Base-by-base conservation (phyloP, 1,140 invertebrate species). In the Eueides isabella region DNA sequence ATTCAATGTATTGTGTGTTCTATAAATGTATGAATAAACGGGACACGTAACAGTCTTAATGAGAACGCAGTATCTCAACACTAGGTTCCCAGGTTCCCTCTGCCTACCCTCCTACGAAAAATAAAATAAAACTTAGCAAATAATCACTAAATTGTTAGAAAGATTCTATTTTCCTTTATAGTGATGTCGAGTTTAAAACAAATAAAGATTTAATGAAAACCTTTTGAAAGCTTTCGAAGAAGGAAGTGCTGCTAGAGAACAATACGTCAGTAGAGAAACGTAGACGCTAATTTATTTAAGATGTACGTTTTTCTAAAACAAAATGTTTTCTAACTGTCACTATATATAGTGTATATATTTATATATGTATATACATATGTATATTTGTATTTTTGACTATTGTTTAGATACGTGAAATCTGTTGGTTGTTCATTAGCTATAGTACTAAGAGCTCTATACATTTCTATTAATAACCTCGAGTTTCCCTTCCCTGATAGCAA, bases 161-260 rank as follows among this genome's bases (percentile, higher is more conserved):
- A n/a, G 2, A 55, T 26, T 0, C 9, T 12, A 23, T 55, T 26
- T 23, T 55, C 48, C 19, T 12, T 23, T 11, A 26, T 11, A 55
- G 23, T 55, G 11, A 26, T 55, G 48, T 55, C 4, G 3, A 7
- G 48, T 55, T 55, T 55, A 11, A 55, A 55, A 55, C 48, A 55
- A 55, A 55, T 55, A 55, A 55, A 55, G 48, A 55, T 55, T 26
- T 23, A 55, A 55, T 55, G 48, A 55, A 55, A 26, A 55, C 26
- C 48, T 26, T 55, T 55, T 55, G 48, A 55, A 55, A 55, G 48
- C 48, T 55, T 55, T 26, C 48, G 23, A 55, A 55, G 23, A 2
- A 55, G 48, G 48, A 55, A 55, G 48, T 26, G 19, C 48, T 23
- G 7, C 23, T 6, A 2, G 11, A 26, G 48, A 55, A 55, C 48